phyloP scores from a whole-genome alignment of 37 sponge, comb jelly and placozoan genomes.

The Geodia barretti region DNA sequence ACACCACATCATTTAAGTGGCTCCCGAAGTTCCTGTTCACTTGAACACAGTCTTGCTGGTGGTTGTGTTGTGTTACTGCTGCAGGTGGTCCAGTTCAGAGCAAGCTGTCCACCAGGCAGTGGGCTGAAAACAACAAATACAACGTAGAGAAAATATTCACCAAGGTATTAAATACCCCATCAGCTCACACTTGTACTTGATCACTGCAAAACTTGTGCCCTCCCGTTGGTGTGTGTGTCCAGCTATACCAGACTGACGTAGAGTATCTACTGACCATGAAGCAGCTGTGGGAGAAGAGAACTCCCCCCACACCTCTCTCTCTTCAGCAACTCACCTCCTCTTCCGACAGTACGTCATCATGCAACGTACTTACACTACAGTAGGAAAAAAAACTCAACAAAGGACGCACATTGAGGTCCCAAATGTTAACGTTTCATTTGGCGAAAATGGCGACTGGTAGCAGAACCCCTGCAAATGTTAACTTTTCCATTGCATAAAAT shows the following conservation, averaged over 20 bases:
- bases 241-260: constrained; percentile 89
- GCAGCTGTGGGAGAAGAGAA: constrained; percentile 91
- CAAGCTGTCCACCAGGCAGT: constrained; percentile 81
- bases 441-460: too few relatives aligned
- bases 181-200: background rate
- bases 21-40: too few relatives aligned
- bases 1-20: too few relatives aligned
- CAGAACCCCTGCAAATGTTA: too few relatives aligned
- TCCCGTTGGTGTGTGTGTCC: background rate
- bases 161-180: constrained; percentile 51
- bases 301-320: constrained; percentile 79
- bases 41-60: too few relatives aligned
- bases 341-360: background rate
- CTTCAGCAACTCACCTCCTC: background rate
- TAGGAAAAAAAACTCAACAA: too few relatives aligned
- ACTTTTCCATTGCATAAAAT: too few relatives aligned
- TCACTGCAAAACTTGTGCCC: background rate
- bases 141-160: constrained; percentile 71
- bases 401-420: too few relatives aligned
- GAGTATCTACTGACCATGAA: constrained; percentile 95
- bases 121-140: constrained; percentile 86
- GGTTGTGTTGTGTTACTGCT: too few relatives aligned
- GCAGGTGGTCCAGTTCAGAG: constrained; percentile 6
- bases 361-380: too few relatives aligned
- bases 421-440: too few relatives aligned